Base-by-base conservation (phyloP, 1,140 invertebrate species). In the Drosophila ananassae region DNA sequence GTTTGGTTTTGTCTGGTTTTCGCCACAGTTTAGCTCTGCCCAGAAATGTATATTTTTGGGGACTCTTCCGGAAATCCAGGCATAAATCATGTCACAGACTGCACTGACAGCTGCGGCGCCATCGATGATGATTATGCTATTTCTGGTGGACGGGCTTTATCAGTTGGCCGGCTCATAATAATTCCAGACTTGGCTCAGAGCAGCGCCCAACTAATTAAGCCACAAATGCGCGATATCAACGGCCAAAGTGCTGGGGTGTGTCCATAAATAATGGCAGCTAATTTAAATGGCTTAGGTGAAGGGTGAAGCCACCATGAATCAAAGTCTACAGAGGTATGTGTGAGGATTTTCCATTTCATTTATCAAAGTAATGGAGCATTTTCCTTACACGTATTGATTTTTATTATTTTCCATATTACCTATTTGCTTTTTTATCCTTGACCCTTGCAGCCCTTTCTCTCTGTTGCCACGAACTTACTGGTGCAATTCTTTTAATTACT, bases 201-300 rank as follows among this genome's bases (percentile, higher is more conserved):
- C 48, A 51, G 76, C 41, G 44, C 21, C 69, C 52, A 60, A 59
- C 72, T 79, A 84, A 83, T 83, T 84, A 73, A 66, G 51, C 79
- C 32, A 63, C 59, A 68, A 77, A 59, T 46, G 52, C 32, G 50
- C 52, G 61, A 72, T 51, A 75, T 39, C 7, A 25, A 17, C 13
- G 22, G 24, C 4, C 13, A 44, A 52, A 7, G 3, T 22, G 8
- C 41, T 25, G 62, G n/a, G 13, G 44, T 10, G 22, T 50, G 51
- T 56, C 32, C 51, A 57, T 69, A 56, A 68, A 69, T 69, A 69
- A 69, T 50, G 62, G 28, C 62, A 67, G 62, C 51, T 48, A 68
- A 68, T 68, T 68, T 56, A 39, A 69, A 56, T 69, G 66, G 52
- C 39, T 44, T 32, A 59, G 21, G 34, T 5, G 10, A 25, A 12